phyloP scores from a whole-genome alignment of 92 coral and sea anemone genomes.

The Siderastrea siderea region DNA sequence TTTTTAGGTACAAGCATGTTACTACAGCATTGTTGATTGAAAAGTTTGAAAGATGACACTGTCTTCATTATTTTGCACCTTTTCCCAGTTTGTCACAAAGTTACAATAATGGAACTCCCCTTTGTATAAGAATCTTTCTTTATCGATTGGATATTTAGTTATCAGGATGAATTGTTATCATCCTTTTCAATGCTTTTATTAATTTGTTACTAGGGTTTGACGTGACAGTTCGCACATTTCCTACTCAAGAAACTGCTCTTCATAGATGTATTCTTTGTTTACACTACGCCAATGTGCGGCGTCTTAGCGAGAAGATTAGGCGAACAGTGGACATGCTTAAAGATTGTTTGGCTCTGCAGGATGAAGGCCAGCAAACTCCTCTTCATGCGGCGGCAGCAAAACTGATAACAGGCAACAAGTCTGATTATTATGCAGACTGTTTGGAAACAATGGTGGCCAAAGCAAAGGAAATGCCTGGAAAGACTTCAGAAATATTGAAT shows the following conservation, averaged over 20 bases:
- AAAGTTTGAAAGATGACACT: no score
- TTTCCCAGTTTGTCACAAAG: no score
- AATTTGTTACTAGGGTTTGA: conserved; percentile 67
- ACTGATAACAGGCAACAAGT: conserved; percentile 60
- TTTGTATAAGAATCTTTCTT: no score
- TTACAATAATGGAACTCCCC: no score
- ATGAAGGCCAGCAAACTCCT: conserved; percentile 77
- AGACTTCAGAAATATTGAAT: conserved; percentile 57
- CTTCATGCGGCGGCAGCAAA: conserved; percentile 82
- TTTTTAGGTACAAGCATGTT: no score
- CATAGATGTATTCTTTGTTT: conserved; percentile 82
- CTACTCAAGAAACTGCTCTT: conserved; percentile 80
- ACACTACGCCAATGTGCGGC: conserved; percentile 24
- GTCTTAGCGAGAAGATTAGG: conserved; percentile 38
- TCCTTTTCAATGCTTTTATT: not conserved
- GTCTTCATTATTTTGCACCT: no score
- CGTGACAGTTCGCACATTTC: conserved; percentile 69
- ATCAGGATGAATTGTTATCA: no score
- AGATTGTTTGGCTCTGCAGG: conserved; percentile 76
- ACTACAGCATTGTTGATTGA: no score
- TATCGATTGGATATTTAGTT: no score
- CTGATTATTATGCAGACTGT: conserved; percentile 57
- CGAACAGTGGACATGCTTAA: conserved; percentile 58
- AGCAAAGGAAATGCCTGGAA: conserved; percentile 53
- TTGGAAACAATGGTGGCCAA: conserved; percentile 67